Evolutionary conservation across 2,113 vertebrate species (phyloP).

Genomic region (Sturnus vulgaris): DNA sequence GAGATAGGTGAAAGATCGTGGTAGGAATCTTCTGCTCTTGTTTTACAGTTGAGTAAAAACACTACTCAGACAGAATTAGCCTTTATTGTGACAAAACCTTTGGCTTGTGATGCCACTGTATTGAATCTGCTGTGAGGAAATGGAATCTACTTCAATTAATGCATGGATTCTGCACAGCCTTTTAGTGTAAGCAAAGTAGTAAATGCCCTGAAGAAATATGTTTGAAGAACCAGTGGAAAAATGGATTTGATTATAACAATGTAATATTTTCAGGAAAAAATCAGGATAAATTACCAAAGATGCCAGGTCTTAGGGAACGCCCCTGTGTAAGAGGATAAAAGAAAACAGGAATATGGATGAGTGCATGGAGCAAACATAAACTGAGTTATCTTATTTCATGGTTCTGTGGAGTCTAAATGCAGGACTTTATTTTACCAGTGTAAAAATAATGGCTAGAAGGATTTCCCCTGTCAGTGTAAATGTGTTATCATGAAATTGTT

Average conservation of each 20-base stretch:
- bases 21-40: neutral
- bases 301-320: neutral
- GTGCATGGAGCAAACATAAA: neutral
- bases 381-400: constrained; percentile 2
- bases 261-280: neutral
- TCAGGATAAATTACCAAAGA: neutral
- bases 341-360: neutral
- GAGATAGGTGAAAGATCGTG: neutral
- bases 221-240: constrained; percentile 32
- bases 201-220: neutral
- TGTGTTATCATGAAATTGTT: neutral
- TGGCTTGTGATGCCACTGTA: neutral
- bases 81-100: neutral
- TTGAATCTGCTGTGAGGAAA: neutral
- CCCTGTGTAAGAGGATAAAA: constrained; percentile 13
- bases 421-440: neutral
- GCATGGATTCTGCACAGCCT: neutral
- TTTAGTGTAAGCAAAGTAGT: neutral
- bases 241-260: constrained; percentile 26
- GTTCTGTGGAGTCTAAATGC: neutral
- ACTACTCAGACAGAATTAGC: neutral
- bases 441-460: neutral
- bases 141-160: neutral
- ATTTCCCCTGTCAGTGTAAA: neutral
- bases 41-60: neutral